These are phyloP conservation scores for Psilopsiagon aymara DNA, from an alignment of 2,113 vertebrate genomes.

Conservation along the genomic window DNA sequence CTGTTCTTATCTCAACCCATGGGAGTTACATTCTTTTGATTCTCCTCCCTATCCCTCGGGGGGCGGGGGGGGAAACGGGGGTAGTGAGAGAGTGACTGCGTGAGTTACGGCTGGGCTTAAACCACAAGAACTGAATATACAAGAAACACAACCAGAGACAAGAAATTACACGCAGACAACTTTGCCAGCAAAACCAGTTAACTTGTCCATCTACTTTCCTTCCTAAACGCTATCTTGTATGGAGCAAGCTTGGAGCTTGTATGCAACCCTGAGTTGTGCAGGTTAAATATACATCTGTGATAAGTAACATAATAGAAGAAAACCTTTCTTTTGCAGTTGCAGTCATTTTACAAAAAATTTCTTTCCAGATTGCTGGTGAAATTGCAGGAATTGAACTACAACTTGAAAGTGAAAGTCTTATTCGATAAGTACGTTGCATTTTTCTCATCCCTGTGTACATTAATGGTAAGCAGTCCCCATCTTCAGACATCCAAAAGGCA, in stretches of 20 bases:
- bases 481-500: not conserved
- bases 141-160: not conserved
- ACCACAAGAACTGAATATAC: not conserved
- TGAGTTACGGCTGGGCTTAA: no score
- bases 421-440: conserved; percentile 92
- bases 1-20: no score
- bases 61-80: no score
- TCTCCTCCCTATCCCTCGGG: no score
- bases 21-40: no score
- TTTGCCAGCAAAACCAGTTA: not conserved
- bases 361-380: conserved; percentile 90
- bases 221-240: not conserved
- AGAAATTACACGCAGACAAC: not conserved
- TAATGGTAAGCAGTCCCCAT: not conserved
- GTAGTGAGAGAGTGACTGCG: no score
- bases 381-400: conserved; percentile 94
- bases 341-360: not conserved
- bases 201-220: not conserved
- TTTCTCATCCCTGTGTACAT: not conserved
- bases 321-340: not conserved
- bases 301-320: not conserved
- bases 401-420: conserved; percentile 91
- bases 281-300: not conserved
- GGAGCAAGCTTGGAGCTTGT: not conserved
- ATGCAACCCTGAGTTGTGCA: not conserved